Percentiles rank a stretch among this genome's conserved stretches.
Evolutionary conservation across 2,888 invertebrate species (phyloP).

Genomic region (Mesorhabditis spiculigera): DNA sequence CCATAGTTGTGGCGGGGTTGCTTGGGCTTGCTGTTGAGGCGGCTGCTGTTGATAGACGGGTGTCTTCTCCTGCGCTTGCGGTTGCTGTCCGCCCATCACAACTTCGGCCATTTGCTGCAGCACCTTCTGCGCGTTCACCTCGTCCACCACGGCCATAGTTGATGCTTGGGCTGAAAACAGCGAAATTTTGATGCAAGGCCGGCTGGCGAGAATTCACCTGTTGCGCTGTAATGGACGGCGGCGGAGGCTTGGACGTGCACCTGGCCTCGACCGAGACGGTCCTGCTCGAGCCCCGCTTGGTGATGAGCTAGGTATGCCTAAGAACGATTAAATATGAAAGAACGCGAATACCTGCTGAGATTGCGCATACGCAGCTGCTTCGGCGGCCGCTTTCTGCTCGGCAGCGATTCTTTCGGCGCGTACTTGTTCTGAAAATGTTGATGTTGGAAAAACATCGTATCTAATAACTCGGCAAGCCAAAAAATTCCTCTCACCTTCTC

Average conservation of each 20-base stretch:
- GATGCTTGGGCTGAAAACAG: conserved; percentile 10
- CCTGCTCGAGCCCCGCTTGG: conserved; percentile 36
- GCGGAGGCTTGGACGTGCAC: conserved; percentile 20
- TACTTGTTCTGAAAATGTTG: conserved; percentile 5
- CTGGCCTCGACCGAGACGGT: conserved; percentile 24
- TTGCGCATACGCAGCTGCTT: conserved; percentile 28
- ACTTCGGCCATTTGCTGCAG: conserved; percentile 33
- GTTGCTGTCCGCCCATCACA: conserved; percentile 25
- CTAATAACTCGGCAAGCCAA: no score
- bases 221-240: conserved; percentile 9
- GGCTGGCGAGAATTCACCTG: conserved; percentile 18
- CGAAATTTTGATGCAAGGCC: conserved; percentile 20
- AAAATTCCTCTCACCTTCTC: conserved; percentile 10
- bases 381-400: conserved; percentile 14
- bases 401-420: neutral
- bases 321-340: neutral
- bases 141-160: conserved; percentile 1
- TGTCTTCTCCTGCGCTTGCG: conserved; percentile 10
- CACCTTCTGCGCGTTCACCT: conserved; percentile 19
- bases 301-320: conserved; percentile 45
- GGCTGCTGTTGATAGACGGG: conserved; percentile 13
- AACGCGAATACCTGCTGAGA: conserved; percentile 24
- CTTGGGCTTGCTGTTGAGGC: conserved; percentile 11
- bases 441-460: conserved; percentile 7
- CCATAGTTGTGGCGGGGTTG: conserved; percentile 38